Percentiles rank a stretch among this genome's conserved stretches.
Conservation (phyloP, 1,140 invertebrate genomes). For the Drosophila rufa region DNA sequence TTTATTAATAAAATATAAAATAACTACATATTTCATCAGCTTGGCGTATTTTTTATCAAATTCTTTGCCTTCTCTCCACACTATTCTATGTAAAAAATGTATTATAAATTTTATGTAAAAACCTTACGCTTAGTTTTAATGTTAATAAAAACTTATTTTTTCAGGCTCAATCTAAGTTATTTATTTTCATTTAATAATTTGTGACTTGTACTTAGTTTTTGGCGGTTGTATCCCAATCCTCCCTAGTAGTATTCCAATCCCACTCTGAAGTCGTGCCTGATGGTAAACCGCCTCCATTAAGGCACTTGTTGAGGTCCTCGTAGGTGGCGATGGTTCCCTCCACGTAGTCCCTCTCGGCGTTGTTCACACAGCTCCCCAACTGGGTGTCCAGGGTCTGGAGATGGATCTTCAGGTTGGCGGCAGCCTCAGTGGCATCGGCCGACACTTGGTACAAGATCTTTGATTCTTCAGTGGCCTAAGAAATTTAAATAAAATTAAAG, state of each 20-base stretch:
- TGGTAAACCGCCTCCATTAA: constrained; percentile 16
- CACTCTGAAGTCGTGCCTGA: not conserved
- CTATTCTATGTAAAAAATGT: no score
- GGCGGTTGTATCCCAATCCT: not conserved
- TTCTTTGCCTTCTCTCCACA: not conserved
- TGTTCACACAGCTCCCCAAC: constrained; percentile 32
- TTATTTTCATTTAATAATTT: constrained; percentile 1
- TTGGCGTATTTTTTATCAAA: not conserved
- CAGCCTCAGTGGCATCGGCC: constrained; percentile 28
- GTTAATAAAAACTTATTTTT: not conserved
- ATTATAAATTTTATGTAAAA: no score
- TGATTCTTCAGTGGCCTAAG: constrained; percentile 50
- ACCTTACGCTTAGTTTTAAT: not conserved
- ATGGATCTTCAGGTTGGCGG: constrained; percentile 13
- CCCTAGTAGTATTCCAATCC: not conserved
- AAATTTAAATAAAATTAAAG: not conserved
- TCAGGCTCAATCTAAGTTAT: constrained; percentile 8
- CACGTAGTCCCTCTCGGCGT: constrained; percentile 50
- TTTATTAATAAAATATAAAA: no score
- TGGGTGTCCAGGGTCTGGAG: constrained; percentile 16
- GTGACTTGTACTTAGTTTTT: not conserved
- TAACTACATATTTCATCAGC: no score
- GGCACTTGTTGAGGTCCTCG: constrained; percentile 42
- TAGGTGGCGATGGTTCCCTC: constrained; percentile 31
- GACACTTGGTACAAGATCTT: constrained; percentile 53